Conservation (phyloP, 1,140 invertebrate genomes). For the Sycobia sp. region DNA sequence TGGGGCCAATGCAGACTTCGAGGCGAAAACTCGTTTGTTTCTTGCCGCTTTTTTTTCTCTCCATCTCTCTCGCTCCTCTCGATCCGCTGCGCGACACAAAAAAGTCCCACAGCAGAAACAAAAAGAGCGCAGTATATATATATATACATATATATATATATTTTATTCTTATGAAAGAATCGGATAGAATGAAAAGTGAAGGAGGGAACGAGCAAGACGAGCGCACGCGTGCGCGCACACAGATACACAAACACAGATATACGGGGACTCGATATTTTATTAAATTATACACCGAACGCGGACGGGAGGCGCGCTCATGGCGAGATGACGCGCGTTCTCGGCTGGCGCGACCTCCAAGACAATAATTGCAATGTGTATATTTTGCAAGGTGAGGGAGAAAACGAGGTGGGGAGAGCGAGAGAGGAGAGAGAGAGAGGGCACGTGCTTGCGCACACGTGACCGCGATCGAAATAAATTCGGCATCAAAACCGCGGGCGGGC, state of each 20-base stretch:
- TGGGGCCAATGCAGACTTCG: slow-evolving; percentile 6
- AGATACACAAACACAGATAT: too few relatives aligned
- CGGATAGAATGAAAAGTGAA: too few relatives aligned
- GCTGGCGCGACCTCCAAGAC: slow-evolving; percentile 13
- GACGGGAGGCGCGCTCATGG: slow-evolving; percentile 13
- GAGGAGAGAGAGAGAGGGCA: too few relatives aligned
- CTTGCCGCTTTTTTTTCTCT: slow-evolving; percentile 5
- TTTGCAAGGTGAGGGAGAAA: slow-evolving; percentile 16
- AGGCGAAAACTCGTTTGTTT: slow-evolving; percentile 31
- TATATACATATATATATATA: too few relatives aligned
- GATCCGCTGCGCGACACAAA: background rate
- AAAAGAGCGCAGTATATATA: too few relatives aligned
- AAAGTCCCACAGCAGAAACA: too few relatives aligned
- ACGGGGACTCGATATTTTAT: slow-evolving; percentile 14
- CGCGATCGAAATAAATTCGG: slow-evolving; percentile 6
- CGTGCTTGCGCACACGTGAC: too few relatives aligned
- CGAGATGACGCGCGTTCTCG: slow-evolving; percentile 16
- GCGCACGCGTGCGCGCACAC: too few relatives aligned
- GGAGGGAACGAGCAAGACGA: too few relatives aligned
- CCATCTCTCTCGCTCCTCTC: too few relatives aligned
- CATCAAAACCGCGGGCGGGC: background rate
- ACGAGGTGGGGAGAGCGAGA: background rate
- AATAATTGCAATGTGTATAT: slow-evolving; percentile 27
- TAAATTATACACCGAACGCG: slow-evolving; percentile 26
- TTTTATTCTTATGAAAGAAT: slow-evolving; percentile 3